These are phyloP conservation scores for Agrilus mali DNA, from an alignment of 2,888 invertebrate genomes.

Conservation along the genomic window DNA sequence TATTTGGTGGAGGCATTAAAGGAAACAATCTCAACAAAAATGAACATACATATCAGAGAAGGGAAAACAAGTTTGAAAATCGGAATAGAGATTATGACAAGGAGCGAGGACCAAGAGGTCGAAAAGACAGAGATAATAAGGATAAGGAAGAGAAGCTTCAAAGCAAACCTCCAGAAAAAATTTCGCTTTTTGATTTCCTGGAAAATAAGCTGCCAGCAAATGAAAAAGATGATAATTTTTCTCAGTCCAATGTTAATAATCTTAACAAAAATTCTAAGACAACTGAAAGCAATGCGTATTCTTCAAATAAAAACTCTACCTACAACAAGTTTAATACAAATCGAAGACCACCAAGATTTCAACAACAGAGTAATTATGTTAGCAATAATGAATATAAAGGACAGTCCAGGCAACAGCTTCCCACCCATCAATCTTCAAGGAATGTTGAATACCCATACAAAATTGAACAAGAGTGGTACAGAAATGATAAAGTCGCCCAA, in stretches of 20 bases:
- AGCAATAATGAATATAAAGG: too few species aligned
- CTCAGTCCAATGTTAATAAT: slow-evolving; percentile 2
- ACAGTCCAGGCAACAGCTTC: too few species aligned
- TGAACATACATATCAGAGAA: slow-evolving; percentile 1
- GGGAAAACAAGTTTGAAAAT: slow-evolving; percentile 3
- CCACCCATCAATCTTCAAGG: too few species aligned
- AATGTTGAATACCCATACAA: neutral
- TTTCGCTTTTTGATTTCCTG: slow-evolving; percentile 70
- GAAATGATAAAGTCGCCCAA: too few species aligned
- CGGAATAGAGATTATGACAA: slow-evolving; percentile 30
- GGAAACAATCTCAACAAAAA: slow-evolving; percentile 4
- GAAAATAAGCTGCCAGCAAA: slow-evolving; percentile 62
- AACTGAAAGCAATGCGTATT: neutral
- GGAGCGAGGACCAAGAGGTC: slow-evolving; percentile 8
- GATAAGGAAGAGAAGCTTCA: slow-evolving; percentile 36
- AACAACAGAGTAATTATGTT: slow-evolving; percentile 17
- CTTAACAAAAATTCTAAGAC: neutral
- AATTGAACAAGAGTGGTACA: slow-evolving; percentile 1
- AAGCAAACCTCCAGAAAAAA: slow-evolving; percentile 65
- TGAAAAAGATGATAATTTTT: slow-evolving; percentile 5
- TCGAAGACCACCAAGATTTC: slow-evolving; percentile 50
- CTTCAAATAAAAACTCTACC: too few species aligned
- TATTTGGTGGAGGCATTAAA: slow-evolving; percentile 37
- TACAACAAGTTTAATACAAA: slow-evolving; percentile 18
- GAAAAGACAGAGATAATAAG: slow-evolving; percentile 11